phyloP scores from a whole-genome alignment of 2,888 invertebrate genomes.

The Linnaemya vulpina region DNA sequence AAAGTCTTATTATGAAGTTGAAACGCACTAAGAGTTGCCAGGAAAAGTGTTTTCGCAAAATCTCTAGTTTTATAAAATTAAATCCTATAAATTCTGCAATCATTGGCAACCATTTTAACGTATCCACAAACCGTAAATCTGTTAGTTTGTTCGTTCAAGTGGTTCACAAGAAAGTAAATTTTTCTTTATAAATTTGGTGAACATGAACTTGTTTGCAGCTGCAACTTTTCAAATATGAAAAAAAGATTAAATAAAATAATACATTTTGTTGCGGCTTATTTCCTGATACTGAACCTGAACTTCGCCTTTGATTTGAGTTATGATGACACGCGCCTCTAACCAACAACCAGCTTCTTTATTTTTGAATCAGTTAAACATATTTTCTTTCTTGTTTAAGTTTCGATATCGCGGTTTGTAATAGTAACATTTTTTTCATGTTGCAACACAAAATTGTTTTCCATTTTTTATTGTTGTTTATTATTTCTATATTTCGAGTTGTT shows the following conservation, averaged over 20 bases:
- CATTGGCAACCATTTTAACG: conserved; percentile 23
- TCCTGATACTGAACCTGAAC: conserved; percentile 82
- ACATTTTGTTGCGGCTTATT: conserved; percentile 71
- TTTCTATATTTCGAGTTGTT: conserved; percentile 4
- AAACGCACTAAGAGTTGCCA: conserved; percentile 18
- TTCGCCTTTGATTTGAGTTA: conserved; percentile 73
- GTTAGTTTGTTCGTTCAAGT: conserved; percentile 25
- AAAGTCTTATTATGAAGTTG: neutral
- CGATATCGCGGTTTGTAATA: conserved; percentile 49
- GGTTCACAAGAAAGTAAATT: conserved; percentile 36
- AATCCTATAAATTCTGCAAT: neutral
- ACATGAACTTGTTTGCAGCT: conserved; percentile 69
- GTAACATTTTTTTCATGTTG: conserved; percentile 68
- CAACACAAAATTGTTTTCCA: conserved; percentile 53
- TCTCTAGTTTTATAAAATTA: no score
- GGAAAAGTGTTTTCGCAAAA: no score
- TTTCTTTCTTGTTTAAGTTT: neutral
- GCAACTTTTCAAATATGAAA: conserved; percentile 56
- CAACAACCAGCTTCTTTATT: conserved; percentile 48
- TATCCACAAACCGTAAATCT: conserved; percentile 34
- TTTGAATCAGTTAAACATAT: conserved; percentile 10
- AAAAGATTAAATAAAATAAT: conserved; percentile 7
- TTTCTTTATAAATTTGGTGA: conserved; percentile 36
- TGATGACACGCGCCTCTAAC: conserved; percentile 69
- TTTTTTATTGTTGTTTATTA: conserved; percentile 21